phyloP scores from a whole-genome alignment of 2,888 invertebrate genomes.

The Rhingia rostrata region DNA sequence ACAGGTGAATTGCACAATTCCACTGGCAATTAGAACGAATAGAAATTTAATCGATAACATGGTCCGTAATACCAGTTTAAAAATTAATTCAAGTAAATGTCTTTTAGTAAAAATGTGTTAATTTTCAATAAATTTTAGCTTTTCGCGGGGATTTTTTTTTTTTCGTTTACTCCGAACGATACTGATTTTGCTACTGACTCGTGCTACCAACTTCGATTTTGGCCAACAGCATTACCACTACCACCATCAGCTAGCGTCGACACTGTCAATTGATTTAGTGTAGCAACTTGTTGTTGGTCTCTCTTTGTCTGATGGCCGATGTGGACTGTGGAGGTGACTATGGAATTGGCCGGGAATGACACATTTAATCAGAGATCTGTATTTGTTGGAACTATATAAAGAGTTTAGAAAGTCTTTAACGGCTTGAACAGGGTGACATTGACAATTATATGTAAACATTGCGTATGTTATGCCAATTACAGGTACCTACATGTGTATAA shows the following conservation, averaged over 20 bases:
- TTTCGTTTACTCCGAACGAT: conserved; percentile 32
- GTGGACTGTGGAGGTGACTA: background rate
- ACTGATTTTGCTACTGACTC: conserved; percentile 12
- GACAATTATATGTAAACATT: conserved; percentile 10
- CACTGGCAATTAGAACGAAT: conserved; percentile 40
- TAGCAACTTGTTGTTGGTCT: conserved; percentile 27
- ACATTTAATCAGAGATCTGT: conserved; percentile 35
- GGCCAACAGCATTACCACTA: conserved; percentile 19
- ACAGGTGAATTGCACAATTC: conserved; percentile 20
- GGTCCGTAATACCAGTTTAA: conserved; percentile 8
- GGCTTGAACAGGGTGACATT: conserved; percentile 44
- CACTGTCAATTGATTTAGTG: conserved; percentile 51
- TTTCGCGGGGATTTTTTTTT: background rate
- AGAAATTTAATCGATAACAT: conserved; percentile 50
- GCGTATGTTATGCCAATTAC: too few species aligned
- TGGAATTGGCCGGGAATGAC: conserved; percentile 32
- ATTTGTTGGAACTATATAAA: conserved; percentile 1
- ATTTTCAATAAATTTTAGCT: conserved; percentile 17
- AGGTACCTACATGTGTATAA: background rate
- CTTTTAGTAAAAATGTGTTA: conserved; percentile 19
- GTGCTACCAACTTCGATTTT: conserved; percentile 7
- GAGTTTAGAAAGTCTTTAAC: conserved; percentile 44
- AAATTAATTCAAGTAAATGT: background rate
- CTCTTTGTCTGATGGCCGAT: background rate
- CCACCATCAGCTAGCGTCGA: conserved; percentile 10